These are phyloP conservation scores for Ornithoptera priamus DNA, from an alignment of 2,888 invertebrate genomes.

Conservation along the genomic window DNA sequence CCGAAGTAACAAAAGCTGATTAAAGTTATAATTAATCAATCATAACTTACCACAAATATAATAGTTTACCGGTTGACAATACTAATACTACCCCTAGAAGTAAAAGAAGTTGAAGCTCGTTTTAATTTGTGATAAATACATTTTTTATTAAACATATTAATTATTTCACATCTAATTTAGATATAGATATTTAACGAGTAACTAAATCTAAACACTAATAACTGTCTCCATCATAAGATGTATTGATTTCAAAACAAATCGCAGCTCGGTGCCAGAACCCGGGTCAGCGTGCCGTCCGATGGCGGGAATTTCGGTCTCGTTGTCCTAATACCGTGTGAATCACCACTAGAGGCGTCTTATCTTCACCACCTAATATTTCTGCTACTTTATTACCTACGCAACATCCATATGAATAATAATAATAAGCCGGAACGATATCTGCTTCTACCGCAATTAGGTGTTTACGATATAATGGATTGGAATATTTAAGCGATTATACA, in stretches of 20 bases:
- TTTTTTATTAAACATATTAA: too few species aligned
- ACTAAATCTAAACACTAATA: background rate
- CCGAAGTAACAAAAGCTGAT: background rate
- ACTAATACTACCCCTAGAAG: too few species aligned
- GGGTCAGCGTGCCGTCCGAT: background rate
- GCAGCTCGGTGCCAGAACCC: constrained; percentile 3
- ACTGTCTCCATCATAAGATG: constrained; percentile 4
- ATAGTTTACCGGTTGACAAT: too few species aligned
- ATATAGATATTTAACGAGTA: background rate
- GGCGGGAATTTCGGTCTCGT: constrained; percentile 14
- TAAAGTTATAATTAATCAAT: background rate
- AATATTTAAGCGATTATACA: constrained; percentile 1
- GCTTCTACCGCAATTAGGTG: constrained; percentile 6
- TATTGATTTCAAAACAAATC: constrained; percentile 15
- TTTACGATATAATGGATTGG: constrained; percentile 16
- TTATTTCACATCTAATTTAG: too few species aligned
- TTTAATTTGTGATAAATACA: too few species aligned
- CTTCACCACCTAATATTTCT: background rate
- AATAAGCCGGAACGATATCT: background rate
- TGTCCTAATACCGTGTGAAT: constrained; percentile 7
- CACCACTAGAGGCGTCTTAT: constrained; percentile 9
- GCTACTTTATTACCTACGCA: background rate
- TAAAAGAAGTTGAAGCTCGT: too few species aligned
- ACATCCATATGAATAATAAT: background rate
- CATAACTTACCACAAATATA: background rate